These are phyloP conservation scores for Cheilosia soror DNA, from an alignment of 2,888 invertebrate species.

Conservation along the genomic window DNA sequence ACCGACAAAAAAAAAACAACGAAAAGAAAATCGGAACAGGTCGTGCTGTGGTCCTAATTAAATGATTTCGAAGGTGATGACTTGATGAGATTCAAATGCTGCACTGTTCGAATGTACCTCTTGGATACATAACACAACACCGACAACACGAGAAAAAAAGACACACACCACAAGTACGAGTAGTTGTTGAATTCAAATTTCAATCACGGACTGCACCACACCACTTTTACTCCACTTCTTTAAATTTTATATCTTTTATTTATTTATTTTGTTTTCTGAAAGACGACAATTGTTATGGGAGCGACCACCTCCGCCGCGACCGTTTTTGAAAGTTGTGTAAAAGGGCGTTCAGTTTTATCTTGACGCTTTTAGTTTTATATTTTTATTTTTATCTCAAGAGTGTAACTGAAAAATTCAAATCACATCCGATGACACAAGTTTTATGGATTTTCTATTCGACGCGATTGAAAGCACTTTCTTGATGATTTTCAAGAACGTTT, in stretches of 20 bases:
- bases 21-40: slow-evolving; percentile 59
- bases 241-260: slow-evolving; percentile 43
- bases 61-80: slow-evolving; percentile 53
- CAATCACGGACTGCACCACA: slow-evolving; percentile 55
- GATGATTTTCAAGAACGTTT: neutral
- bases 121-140: slow-evolving; percentile 56
- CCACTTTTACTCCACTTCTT: slow-evolving; percentile 72
- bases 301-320: slow-evolving; percentile 18
- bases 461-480: slow-evolving; percentile 5
- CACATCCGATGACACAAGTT: slow-evolving; percentile 22
- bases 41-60: slow-evolving; percentile 72
- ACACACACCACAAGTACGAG: slow-evolving; percentile 14
- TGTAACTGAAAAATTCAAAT: slow-evolving; percentile 31
- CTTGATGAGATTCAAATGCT: slow-evolving; percentile 62
- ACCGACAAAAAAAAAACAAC: slow-evolving; percentile 37
- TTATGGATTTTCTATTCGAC: slow-evolving; percentile 4
- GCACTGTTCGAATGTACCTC: slow-evolving; percentile 69
- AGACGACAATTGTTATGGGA: slow-evolving; percentile 43
- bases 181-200: slow-evolving; percentile 65
- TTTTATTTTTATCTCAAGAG: slow-evolving; percentile 4
- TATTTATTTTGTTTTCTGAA: slow-evolving; percentile 7
- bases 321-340: slow-evolving; percentile 47
- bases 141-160: slow-evolving; percentile 30
- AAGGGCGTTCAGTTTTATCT: slow-evolving; percentile 13
- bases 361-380: neutral